A percentile compares a stretch with the other conserved stretches of the same genome.
Conservation (phyloP, 2,797 vertebrate species). For the Tarsius wallacei region DNA sequence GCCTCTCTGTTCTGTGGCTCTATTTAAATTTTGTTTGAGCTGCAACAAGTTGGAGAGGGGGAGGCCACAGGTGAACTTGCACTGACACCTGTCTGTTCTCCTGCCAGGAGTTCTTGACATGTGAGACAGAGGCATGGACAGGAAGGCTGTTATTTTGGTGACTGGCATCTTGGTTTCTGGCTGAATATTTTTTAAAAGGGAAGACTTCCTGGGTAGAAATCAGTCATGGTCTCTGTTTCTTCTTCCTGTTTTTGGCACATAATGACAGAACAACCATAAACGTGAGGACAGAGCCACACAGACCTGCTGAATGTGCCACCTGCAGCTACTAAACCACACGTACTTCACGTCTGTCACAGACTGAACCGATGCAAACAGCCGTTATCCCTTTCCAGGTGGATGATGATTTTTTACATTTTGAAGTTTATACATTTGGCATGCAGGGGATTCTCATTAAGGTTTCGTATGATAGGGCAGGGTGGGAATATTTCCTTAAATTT, state of each 20-base stretch:
- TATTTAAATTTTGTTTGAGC: constrained; percentile 59
- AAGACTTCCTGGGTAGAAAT: constrained; percentile 64
- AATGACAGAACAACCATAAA: not conserved
- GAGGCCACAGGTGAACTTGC: constrained; percentile 45
- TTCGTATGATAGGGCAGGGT: not conserved
- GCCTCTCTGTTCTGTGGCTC: constrained; percentile 32
- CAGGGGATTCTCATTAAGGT: not conserved
- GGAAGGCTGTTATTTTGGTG: constrained; percentile 68
- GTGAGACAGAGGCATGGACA: constrained; percentile 10
- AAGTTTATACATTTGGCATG: not conserved
- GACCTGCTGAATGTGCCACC: not conserved
- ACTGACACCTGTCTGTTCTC: constrained; percentile 40
- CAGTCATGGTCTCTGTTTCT: constrained; percentile 19
- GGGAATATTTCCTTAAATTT: not conserved
- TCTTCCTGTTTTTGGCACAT: not conserved
- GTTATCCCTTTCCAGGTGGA: constrained; percentile 2
- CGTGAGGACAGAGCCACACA: constrained; percentile 9
- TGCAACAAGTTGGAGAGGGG: not conserved
- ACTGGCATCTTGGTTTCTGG: constrained; percentile 71
- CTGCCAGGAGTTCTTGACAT: constrained; percentile 40
- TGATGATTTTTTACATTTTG: constrained; percentile 13
- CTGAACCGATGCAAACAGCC: not conserved
- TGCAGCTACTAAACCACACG: not conserved
- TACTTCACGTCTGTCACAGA: not conserved
- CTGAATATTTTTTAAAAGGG: constrained; percentile 51